phyloP scores from a whole-genome alignment of 2,113 vertebrate species.

The Saimiri boliviensis region DNA sequence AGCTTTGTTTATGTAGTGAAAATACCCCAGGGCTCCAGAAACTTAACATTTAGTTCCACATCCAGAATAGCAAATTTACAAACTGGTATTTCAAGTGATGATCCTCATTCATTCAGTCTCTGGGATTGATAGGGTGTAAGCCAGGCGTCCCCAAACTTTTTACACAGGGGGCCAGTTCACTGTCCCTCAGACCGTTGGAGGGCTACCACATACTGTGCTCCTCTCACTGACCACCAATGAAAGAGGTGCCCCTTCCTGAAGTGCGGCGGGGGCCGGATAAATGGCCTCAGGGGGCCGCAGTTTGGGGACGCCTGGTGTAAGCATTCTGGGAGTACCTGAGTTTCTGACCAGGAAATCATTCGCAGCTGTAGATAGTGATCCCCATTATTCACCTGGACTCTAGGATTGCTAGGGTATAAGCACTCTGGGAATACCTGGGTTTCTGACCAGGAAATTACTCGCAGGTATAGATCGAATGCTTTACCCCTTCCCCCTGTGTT shows the following conservation, averaged over 20 bases:
- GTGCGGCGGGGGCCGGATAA: no score
- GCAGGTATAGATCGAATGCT: background rate
- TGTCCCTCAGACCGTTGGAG: no score
- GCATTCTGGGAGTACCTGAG: background rate
- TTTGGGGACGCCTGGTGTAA: no score
- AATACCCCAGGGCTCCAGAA: background rate
- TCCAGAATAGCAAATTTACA: background rate
- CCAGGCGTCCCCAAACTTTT: no score
- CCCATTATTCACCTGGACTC: no score
- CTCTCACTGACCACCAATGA: no score
- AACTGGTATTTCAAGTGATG: background rate
- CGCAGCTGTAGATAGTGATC: background rate
- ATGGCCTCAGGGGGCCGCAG: no score
- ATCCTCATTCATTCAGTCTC: background rate
- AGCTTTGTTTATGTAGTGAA: background rate
- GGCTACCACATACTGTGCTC: no score
- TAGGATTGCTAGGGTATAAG: background rate
- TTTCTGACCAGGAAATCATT: background rate
- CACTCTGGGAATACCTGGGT: background rate
- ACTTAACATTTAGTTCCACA: background rate
- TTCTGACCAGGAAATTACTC: background rate
- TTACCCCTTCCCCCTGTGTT: background rate
- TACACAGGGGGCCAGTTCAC: no score
- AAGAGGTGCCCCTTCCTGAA: no score
- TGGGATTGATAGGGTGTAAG: background rate